Percentiles rank a stretch among this genome's conserved stretches.
These are phyloP conservation scores for Meloidogyne hapla DNA, from an alignment of 1,140 invertebrate species.

Conservation along the genomic window DNA sequence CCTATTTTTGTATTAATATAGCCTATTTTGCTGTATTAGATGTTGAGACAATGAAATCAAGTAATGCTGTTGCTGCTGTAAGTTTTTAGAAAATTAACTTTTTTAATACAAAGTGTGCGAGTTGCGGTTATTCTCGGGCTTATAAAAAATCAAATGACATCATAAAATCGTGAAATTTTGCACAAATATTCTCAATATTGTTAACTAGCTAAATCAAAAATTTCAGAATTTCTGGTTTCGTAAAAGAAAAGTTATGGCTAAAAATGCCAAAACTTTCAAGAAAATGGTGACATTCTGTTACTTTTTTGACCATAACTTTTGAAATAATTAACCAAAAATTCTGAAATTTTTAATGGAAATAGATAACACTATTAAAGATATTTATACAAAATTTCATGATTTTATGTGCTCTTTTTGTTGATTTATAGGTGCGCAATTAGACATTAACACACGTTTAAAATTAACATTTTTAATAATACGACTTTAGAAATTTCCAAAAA, in stretches of 20 bases:
- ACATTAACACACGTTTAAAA: too few relatives aligned
- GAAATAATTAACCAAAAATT: too few relatives aligned
- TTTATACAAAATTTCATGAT: too few relatives aligned
- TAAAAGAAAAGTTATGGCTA: neutral
- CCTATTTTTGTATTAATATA: conserved; percentile 68
- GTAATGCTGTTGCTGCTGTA: conserved; percentile 68
- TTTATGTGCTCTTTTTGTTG: too few relatives aligned
- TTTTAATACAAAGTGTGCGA: conserved; percentile 5
- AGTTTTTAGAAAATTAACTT: conserved; percentile 32
- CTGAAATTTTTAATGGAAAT: too few relatives aligned
- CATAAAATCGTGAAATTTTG: neutral
- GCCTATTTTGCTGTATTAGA: conserved; percentile 68
- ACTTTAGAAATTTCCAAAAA: too few relatives aligned
- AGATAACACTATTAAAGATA: too few relatives aligned
- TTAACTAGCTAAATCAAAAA: neutral
- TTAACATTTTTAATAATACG: too few relatives aligned
- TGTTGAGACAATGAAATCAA: conserved; percentile 65
- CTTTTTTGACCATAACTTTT: neutral
- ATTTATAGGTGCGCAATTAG: too few relatives aligned
- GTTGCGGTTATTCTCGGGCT: neutral
- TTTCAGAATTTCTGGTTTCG: neutral
- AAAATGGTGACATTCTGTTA: neutral
- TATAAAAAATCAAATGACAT: neutral
- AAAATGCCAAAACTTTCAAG: neutral
- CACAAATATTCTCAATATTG: neutral